Evolutionary conservation across 2,888 invertebrate genomes (phyloP).

Genomic region (Amphipoea lucens): DNA sequence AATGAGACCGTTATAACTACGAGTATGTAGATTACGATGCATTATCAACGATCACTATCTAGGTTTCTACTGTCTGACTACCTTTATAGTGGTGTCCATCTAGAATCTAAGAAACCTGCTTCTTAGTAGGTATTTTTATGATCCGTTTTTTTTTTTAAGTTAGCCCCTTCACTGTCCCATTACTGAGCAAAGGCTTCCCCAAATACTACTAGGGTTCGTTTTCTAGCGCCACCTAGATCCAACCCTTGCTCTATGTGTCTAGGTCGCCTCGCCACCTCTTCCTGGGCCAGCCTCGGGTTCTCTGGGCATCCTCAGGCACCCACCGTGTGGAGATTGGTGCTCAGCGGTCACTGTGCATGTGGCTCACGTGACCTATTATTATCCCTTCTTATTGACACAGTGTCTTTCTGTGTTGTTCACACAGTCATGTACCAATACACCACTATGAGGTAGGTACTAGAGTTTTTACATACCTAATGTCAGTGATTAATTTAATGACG

Average conservation of each 20-base stretch:
- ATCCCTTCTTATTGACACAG: neutral
- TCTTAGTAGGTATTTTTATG: neutral
- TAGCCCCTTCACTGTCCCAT: too few relatives aligned
- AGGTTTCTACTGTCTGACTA: neutral
- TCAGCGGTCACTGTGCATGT: neutral
- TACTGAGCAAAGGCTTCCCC: neutral
- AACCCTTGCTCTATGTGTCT: neutral
- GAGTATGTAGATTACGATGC: neutral
- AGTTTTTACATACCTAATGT: neutral
- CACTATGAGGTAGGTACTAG: too few relatives aligned
- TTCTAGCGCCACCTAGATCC: neutral
- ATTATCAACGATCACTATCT: neutral
- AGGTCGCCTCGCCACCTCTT: neutral
- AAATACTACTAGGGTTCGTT: neutral
- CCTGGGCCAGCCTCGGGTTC: neutral
- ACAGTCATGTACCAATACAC: too few relatives aligned
- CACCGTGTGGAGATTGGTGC: neutral
- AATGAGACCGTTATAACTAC: neutral
- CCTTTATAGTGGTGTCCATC: too few relatives aligned
- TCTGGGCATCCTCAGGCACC: neutral
- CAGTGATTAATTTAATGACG: constrained; percentile 6
- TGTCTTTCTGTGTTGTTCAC: neutral
- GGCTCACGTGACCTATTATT: neutral
- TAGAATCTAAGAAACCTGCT: neutral
- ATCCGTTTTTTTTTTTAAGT: too few relatives aligned